A percentile compares a stretch with the other conserved stretches of the same genome.
Conservation (phyloP, 2,113 vertebrate species). For the Sphyrna mokarran region DNA sequence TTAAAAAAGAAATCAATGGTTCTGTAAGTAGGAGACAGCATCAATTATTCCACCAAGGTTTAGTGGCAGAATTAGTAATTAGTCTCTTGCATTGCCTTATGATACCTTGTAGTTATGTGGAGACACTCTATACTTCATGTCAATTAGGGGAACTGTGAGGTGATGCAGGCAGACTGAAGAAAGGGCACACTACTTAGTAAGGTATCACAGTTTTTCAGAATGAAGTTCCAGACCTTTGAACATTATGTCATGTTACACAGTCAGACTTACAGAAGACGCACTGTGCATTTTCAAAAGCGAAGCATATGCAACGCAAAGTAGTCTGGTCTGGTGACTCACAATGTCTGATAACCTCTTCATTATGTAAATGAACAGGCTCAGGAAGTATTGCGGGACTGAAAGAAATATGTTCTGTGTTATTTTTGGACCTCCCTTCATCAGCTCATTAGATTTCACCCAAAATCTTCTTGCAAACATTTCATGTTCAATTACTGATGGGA, state of each 20-base stretch:
- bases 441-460: not conserved
- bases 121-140: not conserved
- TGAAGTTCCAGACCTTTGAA: not conserved
- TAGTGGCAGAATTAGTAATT: constrained; percentile 5
- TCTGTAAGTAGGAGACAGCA: not conserved
- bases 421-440: not conserved
- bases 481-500: not conserved
- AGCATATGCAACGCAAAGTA: not conserved
- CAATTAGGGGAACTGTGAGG: constrained; percentile 1
- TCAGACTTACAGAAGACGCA: not conserved
- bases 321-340: not conserved
- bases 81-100: constrained; percentile 5
- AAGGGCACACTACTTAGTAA: not conserved
- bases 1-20: constrained; percentile 3
- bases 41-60: constrained; percentile 13
- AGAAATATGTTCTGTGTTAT: not conserved
- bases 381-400: not conserved
- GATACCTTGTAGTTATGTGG: not conserved
- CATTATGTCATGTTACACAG: not conserved
- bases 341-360: not conserved
- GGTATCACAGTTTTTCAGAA: constrained; percentile 1
- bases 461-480: not conserved
- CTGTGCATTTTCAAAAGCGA: not conserved
- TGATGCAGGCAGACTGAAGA: not conserved
- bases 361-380: not conserved